phyloP scores from a whole-genome alignment of 2,113 vertebrate genomes.

The Microtus ochrogaster region DNA sequence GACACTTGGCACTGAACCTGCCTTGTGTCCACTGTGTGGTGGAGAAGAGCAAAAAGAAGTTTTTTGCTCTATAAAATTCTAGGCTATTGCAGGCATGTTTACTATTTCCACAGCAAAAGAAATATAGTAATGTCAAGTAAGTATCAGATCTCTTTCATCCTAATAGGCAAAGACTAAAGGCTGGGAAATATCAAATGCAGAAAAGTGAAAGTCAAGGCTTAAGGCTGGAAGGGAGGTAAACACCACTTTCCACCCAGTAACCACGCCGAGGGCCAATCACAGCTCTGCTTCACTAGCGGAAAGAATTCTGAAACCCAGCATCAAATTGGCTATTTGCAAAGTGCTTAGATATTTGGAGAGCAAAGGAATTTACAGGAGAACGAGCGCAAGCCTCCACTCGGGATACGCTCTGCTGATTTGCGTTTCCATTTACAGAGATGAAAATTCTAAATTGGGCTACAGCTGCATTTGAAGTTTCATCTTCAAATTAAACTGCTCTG shows the following conservation, averaged over 20 bases:
- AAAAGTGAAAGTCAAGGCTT: background rate
- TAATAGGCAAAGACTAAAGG: background rate
- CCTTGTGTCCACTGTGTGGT: accelerated
- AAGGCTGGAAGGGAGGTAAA: background rate
- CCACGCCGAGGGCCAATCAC: background rate
- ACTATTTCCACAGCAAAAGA: background rate
- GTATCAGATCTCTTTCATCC: background rate
- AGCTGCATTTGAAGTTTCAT: background rate
- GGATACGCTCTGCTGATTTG: background rate
- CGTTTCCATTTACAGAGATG: conserved; percentile 19
- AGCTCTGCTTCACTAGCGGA: background rate
- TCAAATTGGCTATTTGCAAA: conserved; percentile 21
- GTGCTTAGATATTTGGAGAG: conserved; percentile 34
- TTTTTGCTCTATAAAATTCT: background rate
- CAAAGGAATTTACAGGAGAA: background rate
- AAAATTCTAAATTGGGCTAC: conserved; percentile 39
- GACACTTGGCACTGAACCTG: accelerated
- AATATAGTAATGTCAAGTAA: background rate
- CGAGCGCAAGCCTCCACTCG: background rate
- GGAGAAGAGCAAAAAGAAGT: background rate
- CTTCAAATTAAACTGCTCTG: background rate
- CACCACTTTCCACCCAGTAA: background rate
- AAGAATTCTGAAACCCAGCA: conserved; percentile 18
- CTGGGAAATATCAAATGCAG: background rate
- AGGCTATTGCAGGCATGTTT: background rate